Conservation (phyloP, 2,888 invertebrate genomes). For the Chydorus sphaericus region DNA sequence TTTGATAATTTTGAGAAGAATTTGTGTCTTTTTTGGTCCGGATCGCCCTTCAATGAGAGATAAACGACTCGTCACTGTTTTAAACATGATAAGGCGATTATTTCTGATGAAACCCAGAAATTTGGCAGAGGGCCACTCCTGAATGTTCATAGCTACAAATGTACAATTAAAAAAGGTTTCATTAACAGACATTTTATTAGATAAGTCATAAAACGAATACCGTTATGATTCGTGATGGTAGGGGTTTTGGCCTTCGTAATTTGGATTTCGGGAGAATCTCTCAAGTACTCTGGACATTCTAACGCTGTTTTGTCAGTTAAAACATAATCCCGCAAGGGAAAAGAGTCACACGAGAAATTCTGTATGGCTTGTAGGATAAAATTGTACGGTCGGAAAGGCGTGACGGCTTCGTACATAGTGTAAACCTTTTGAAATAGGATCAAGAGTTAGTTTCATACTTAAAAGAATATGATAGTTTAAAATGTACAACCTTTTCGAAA, state of each 20-base stretch:
- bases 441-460: not conserved
- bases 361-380: conserved; percentile 56
- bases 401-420: conserved; percentile 57
- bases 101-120: too few species aligned
- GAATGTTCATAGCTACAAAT: too few species aligned
- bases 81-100: too few species aligned
- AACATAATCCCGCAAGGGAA: conserved; percentile 55
- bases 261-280: not conserved
- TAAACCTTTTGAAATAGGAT: conserved; percentile 26
- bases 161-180: too few species aligned
- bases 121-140: too few species aligned
- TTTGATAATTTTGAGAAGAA: too few species aligned
- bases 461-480: not conserved
- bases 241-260: not conserved
- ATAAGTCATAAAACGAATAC: not conserved
- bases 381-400: conserved; percentile 68
- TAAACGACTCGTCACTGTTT: too few species aligned
- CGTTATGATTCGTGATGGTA: not conserved
- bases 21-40: too few species aligned
- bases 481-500: not conserved
- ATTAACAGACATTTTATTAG: too few species aligned
- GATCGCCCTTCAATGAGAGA: too few species aligned
- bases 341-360: conserved; percentile 35
- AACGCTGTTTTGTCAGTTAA: conserved; percentile 34
- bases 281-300: conserved; percentile 30